Evolutionary conservation across 2,113 vertebrate genomes (phyloP), one percentile per base, ranked within the genome.

Genomic region (Rissa tridactyla): DNA sequence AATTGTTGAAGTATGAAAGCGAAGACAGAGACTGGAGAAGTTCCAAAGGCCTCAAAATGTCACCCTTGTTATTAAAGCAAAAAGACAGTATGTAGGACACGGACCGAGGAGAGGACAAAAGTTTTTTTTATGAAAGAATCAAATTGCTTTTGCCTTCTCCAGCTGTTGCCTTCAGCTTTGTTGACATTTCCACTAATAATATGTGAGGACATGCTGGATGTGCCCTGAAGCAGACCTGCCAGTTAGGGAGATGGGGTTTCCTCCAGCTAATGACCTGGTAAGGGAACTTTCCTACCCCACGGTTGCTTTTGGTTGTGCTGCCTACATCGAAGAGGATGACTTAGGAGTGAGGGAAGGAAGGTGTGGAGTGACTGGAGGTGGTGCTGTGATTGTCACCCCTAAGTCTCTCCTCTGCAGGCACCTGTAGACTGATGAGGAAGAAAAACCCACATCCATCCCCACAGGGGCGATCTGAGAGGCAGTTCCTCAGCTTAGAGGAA

Each of bases 1-100:
- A 87, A 87, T 1, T 76, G 81, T 40, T 82, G 40, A 91, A 77
- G 36, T 77, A 88, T 61, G 42, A 61, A 92, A 88, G 62, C 13
- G 52, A 87, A 98, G 95, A 86, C 87, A 97, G 95, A 95, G 87
- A 36, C 86, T 97, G 91, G 83, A 96, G 49, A 10, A 72, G 79
- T 84, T 97, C 94, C 96, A 97, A 92, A 92, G 71, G 65, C 72
- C 58, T 95, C 92, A 75, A 52, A 96, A 94, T 66, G 71, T 95
- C 96, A 96, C 96, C 76, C 84, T 88, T 96, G 75, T 91, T 97
- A 86, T 83, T 91, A 95, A 96, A 97, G 38, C 4, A 3, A 92
- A 88, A 92, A 87, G 47, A 88, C 30, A 95, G 55, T 80, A 92
- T 73, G 30, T 54, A 81, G 78, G 75, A 38, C 79, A 81, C 5